phyloP scores from a whole-genome alignment of 1,140 invertebrate species.

The Adelges cooleyi region DNA sequence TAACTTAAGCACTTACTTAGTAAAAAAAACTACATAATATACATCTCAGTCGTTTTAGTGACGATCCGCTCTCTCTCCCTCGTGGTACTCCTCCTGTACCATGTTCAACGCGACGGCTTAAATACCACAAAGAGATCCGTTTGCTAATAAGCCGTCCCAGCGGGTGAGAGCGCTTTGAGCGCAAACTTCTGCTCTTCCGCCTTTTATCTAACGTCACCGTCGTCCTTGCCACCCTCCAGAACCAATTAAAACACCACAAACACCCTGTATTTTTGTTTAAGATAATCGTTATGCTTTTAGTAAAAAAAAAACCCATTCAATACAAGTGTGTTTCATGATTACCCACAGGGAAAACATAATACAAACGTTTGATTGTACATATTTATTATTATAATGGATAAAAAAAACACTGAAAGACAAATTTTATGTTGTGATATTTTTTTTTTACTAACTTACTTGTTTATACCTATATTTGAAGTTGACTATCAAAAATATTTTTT shows the following conservation, averaged over 20 bases:
- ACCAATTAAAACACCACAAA: constrained; percentile 24
- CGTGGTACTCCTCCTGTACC: neutral
- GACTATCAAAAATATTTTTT: too few relatives aligned
- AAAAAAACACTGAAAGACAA: too few relatives aligned
- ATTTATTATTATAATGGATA: too few relatives aligned
- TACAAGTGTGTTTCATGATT: neutral
- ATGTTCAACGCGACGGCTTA: constrained; percentile 11
- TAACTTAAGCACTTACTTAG: constrained; percentile 1
- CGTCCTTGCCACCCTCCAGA: neutral
- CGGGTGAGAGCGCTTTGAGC: constrained; percentile 26
- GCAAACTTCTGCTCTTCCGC: constrained; percentile 26
- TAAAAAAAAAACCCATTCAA: neutral
- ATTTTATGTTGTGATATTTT: too few relatives aligned
- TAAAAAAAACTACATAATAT: neutral
- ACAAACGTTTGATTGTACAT: too few relatives aligned
- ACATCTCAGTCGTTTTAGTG: constrained; percentile 14
- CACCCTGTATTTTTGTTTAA: constrained; percentile 10
- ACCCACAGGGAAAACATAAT: neutral
- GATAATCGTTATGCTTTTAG: neutral
- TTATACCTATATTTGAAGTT: too few relatives aligned
- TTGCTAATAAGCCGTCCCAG: constrained; percentile 25
- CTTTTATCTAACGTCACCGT: constrained; percentile 8
- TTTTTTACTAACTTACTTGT: too few relatives aligned
- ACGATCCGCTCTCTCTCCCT: neutral
- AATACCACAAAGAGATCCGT: constrained; percentile 25